Conservation (phyloP, 2,113 vertebrate species). For the Pseudonaja textilis region DNA sequence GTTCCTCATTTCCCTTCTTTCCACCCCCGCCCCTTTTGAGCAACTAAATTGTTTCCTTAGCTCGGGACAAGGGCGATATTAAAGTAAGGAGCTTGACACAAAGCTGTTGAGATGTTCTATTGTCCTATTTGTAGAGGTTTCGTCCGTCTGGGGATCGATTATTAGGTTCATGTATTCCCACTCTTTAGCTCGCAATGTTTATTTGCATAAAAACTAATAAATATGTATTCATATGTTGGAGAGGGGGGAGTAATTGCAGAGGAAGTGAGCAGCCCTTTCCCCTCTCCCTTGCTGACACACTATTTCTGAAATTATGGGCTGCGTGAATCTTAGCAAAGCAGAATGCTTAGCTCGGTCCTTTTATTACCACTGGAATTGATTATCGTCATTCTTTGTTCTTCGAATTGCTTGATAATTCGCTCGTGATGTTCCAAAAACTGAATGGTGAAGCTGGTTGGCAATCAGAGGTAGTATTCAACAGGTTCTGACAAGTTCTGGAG, state of each 20-base stretch:
- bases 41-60: background rate
- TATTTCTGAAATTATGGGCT: slow-evolving; percentile 50
- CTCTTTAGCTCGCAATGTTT: background rate
- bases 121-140: slow-evolving; percentile 4
- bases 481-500: too few species aligned
- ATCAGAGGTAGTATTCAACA: too few species aligned
- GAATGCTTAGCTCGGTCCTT: slow-evolving; percentile 47
- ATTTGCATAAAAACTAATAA: slow-evolving; percentile 30
- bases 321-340: slow-evolving; percentile 26
- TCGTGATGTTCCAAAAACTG: slow-evolving; percentile 34
- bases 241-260: slow-evolving; percentile 22
- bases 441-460: slow-evolving; percentile 14
- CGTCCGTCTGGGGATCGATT: background rate
- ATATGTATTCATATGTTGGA: slow-evolving; percentile 22
- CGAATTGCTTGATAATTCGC: slow-evolving; percentile 45
- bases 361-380: slow-evolving; percentile 47
- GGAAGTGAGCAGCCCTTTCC: slow-evolving; percentile 28
- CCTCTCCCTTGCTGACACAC: slow-evolving; percentile 36
- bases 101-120: background rate
- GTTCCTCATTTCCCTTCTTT: background rate
- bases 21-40: rapidly evolving
- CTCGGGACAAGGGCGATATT: background rate
- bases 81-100: background rate
- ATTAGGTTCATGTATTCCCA: background rate
- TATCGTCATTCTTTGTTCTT: slow-evolving; percentile 40